Percentiles rank a stretch among this genome's conserved stretches.
phyloP scores from a whole-genome alignment of 2,797 vertebrate genomes.

The Pantherophis vulpinus region DNA sequence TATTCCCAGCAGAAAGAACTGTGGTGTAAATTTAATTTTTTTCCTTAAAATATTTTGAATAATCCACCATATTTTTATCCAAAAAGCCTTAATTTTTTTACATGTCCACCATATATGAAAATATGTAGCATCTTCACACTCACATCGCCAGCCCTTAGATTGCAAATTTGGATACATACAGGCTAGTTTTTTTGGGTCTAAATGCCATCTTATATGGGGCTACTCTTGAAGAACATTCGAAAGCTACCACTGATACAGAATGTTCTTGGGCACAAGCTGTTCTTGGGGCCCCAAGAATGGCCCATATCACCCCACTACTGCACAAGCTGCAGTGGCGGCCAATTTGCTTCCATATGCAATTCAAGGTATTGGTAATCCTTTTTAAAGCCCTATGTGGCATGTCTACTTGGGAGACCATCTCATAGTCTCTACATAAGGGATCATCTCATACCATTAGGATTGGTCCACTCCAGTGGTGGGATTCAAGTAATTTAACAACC shows the following conservation, averaged over 20 bases:
- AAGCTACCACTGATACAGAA: background rate
- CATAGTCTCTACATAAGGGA: background rate
- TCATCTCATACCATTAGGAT: background rate
- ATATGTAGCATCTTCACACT: no score
- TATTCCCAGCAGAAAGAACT: no score
- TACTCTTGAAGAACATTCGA: background rate
- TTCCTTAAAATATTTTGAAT: no score
- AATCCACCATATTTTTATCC: no score
- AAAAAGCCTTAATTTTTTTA: no score
- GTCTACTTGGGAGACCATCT: background rate
- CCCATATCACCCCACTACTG: background rate
- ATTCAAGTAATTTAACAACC: no score
- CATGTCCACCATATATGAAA: no score
- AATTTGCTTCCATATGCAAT: background rate
- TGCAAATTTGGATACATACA: no score
- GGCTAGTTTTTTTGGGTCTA: no score
- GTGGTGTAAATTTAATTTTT: no score
- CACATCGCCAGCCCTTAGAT: no score
- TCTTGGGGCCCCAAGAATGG: background rate
- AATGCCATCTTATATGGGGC: background rate
- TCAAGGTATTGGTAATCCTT: background rate
- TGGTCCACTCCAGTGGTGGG: background rate
- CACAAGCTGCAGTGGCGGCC: background rate
- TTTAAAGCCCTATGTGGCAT: background rate
- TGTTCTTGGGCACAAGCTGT: background rate